These are phyloP conservation scores for Bombus affinis DNA, from an alignment of 1,140 invertebrate genomes.

Conservation along the genomic window DNA sequence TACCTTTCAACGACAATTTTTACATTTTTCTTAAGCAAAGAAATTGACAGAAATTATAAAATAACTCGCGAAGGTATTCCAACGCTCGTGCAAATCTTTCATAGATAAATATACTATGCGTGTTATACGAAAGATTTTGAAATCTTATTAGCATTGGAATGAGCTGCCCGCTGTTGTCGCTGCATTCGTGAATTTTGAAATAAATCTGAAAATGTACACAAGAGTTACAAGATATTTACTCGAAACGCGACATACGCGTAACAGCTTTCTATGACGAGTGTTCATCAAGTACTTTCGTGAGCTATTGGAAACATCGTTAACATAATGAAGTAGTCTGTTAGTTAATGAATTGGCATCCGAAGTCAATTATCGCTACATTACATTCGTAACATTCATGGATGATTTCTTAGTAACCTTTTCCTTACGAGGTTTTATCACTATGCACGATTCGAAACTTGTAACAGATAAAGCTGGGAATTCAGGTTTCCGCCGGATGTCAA, in stretches of 20 bases:
- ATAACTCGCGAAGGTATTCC: no score
- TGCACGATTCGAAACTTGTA: neutral
- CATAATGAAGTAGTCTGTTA: neutral
- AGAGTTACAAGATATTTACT: neutral
- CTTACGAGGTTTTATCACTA: neutral
- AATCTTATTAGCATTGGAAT: no score
- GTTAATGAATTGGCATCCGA: neutral
- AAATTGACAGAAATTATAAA: no score
- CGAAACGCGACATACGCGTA: no score
- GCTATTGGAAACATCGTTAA: neutral
- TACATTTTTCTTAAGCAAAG: no score
- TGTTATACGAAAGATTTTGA: no score
- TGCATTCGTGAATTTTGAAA: no score
- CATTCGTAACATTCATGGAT: neutral
- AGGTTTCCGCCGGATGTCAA: constrained; percentile 43
- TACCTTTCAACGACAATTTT: no score
- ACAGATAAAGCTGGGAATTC: constrained; percentile 12
- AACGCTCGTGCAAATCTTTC: no score
- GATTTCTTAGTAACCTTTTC: neutral
- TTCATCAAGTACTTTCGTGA: neutral
- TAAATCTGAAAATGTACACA: neutral
- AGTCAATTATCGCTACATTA: neutral
- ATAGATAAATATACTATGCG: no score
- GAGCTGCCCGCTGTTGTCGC: no score
- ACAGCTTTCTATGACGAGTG: no score